These are phyloP conservation scores for Lasaia peninsularis DNA, from an alignment of 1,140 invertebrate species.

Conservation along the genomic window DNA sequence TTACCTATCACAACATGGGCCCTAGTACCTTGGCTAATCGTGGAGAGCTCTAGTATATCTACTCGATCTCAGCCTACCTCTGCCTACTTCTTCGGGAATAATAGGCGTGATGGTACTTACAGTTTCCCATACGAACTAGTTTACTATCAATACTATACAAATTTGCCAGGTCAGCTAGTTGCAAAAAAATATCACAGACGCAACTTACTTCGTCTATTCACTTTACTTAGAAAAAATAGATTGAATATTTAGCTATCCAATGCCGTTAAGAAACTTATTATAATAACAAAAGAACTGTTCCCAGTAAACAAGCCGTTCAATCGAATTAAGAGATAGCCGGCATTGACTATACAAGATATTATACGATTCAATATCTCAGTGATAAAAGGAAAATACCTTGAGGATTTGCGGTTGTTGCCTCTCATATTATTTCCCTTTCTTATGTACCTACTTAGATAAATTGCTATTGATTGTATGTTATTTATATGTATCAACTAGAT, in stretches of 20 bases:
- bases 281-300: conserved; percentile 3
- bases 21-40: no score
- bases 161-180: no score
- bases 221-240: no score
- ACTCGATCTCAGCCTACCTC: no score
- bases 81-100: no score
- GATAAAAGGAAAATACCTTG: conserved; percentile 4
- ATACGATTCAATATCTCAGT: conserved; percentile 1
- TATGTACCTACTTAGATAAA: conserved; percentile 5
- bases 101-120: no score
- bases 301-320: conserved; percentile 3
- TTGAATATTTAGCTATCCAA: not conserved
- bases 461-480: not conserved
- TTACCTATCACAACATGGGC: no score
- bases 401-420: not conserved
- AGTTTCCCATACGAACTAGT: no score
- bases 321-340: conserved; percentile 1
- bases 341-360: conserved; percentile 1
- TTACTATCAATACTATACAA: no score
- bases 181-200: no score
- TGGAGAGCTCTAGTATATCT: no score
- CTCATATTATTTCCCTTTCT: not conserved
- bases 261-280: not conserved
- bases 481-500: not conserved
- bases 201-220: no score